phyloP scores from a whole-genome alignment of 2,113 vertebrate genomes.

The Shinisaurus crocodilurus region DNA sequence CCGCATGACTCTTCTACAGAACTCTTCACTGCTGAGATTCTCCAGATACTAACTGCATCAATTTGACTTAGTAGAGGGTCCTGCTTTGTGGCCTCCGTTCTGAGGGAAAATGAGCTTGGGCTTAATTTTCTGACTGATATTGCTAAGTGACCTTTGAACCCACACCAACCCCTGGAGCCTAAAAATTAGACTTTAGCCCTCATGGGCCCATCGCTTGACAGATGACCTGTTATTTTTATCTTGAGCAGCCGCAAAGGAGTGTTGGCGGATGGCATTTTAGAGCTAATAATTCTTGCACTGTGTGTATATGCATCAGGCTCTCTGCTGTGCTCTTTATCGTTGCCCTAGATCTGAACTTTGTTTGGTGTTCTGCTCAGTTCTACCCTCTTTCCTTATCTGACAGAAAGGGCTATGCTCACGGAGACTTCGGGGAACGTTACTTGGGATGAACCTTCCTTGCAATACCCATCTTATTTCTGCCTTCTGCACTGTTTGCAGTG shows the following conservation, averaged over 20 bases:
- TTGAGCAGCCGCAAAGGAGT: slow-evolving; percentile 38
- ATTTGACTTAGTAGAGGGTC: background rate
- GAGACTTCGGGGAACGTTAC: background rate
- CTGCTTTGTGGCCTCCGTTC: slow-evolving; percentile 38
- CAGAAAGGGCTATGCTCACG: background rate
- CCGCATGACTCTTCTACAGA: background rate
- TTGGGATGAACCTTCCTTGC: background rate
- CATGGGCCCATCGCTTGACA: slow-evolving; percentile 47
- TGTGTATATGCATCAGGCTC: slow-evolving; percentile 57
- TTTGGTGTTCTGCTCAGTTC: slow-evolving; percentile 57
- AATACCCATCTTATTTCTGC: background rate
- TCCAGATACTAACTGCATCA: slow-evolving; percentile 24
- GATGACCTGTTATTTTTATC: slow-evolving; percentile 66
- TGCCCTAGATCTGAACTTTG: slow-evolving; percentile 58
- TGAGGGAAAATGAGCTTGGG: slow-evolving; percentile 58
- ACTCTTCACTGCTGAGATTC: slow-evolving; percentile 9
- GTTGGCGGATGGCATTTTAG: slow-evolving; percentile 59
- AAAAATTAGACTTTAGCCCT: slow-evolving; percentile 62
- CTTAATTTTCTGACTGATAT: slow-evolving; percentile 5
- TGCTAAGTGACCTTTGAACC: slow-evolving; percentile 61
- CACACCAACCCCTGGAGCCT: slow-evolving; percentile 52
- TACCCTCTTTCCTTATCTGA: slow-evolving; percentile 38
- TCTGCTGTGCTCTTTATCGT: slow-evolving; percentile 40
- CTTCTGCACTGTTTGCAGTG: background rate
- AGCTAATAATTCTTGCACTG: slow-evolving; percentile 60